Evolutionary conservation across 2,113 vertebrate genomes (phyloP).

Genomic region (Cnemophilus loriae): DNA sequence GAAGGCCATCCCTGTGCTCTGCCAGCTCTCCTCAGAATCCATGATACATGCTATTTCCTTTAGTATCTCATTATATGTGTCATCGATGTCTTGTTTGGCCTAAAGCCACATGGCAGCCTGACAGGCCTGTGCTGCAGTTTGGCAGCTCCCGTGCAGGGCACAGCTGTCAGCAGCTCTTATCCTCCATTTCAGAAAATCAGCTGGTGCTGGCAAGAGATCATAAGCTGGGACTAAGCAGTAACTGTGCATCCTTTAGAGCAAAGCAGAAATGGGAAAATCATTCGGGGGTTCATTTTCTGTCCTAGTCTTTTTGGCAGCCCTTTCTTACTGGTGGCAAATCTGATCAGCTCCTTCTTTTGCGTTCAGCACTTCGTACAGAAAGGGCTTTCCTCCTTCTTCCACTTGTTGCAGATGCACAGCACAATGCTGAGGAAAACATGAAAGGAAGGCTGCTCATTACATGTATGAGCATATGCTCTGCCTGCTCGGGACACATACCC

Average conservation of each 20-base stretch:
- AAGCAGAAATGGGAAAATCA: constrained; percentile 53
- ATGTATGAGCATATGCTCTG: constrained; percentile 41
- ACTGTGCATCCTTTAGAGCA: constrained; percentile 56
- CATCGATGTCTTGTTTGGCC: constrained; percentile 68
- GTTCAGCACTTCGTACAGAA: constrained; percentile 14
- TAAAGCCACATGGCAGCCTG: constrained; percentile 62
- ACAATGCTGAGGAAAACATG: neutral
- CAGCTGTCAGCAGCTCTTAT: constrained; percentile 75
- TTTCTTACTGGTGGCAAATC: constrained; percentile 34
- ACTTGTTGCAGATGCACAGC: constrained; percentile 49
- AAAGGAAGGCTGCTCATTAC: constrained; percentile 21
- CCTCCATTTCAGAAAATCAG: constrained; percentile 70
- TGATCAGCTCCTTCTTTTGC: constrained; percentile 12
- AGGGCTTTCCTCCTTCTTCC: constrained; percentile 17
- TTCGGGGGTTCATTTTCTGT: constrained; percentile 3
- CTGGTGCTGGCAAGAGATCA: constrained; percentile 73
- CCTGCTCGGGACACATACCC: constrained; percentile 44
- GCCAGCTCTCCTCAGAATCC: constrained; percentile 53
- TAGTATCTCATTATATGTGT: constrained; percentile 55
- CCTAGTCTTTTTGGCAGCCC: constrained; percentile 29
- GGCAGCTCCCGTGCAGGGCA: constrained; percentile 65
- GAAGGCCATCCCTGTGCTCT: constrained; percentile 30
- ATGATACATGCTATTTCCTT: constrained; percentile 58
- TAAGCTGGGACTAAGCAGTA: constrained; percentile 59
- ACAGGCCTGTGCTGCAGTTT: constrained; percentile 58